phyloP scores from a whole-genome alignment of 2,888 invertebrate genomes.

The Myathropa florea region DNA sequence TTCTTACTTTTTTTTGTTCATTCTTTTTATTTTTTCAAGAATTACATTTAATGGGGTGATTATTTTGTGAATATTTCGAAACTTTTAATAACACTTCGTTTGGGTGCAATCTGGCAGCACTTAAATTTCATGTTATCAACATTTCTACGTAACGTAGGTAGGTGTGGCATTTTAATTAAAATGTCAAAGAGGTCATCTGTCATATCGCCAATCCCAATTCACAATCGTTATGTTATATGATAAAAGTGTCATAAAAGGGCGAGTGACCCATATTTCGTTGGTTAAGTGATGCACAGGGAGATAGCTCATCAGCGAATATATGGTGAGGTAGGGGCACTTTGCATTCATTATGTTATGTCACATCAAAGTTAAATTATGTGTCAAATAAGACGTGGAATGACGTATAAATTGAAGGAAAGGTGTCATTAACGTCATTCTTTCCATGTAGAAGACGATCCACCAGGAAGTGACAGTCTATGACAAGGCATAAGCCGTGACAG shows the following conservation, averaged over 20 bases:
- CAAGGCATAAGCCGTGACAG: background rate
- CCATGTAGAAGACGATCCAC: background rate
- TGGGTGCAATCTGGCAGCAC: background rate
- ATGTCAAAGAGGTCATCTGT: background rate
- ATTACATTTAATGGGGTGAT: constrained; percentile 8
- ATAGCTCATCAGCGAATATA: background rate
- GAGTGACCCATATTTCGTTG: background rate
- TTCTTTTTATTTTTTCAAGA: constrained; percentile 21
- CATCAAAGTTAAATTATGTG: background rate
- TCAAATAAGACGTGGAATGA: background rate
- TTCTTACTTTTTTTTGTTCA: background rate
- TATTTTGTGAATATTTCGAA: background rate
- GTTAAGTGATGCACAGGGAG: background rate
- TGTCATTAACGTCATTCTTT: background rate
- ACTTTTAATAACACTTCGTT: background rate
- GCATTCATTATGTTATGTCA: background rate
- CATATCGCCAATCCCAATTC: background rate
- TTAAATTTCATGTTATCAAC: background rate
- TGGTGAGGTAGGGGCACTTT: background rate
- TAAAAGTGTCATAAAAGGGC: background rate
- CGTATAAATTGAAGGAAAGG: background rate
- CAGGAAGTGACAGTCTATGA: background rate
- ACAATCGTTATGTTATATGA: background rate
- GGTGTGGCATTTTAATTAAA: background rate
- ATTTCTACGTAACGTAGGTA: background rate